Percentiles rank a stretch among this genome's conserved stretches.
These are phyloP conservation scores for Diarsia rubi DNA, from an alignment of 2,888 invertebrate genomes.

Conservation along the genomic window DNA sequence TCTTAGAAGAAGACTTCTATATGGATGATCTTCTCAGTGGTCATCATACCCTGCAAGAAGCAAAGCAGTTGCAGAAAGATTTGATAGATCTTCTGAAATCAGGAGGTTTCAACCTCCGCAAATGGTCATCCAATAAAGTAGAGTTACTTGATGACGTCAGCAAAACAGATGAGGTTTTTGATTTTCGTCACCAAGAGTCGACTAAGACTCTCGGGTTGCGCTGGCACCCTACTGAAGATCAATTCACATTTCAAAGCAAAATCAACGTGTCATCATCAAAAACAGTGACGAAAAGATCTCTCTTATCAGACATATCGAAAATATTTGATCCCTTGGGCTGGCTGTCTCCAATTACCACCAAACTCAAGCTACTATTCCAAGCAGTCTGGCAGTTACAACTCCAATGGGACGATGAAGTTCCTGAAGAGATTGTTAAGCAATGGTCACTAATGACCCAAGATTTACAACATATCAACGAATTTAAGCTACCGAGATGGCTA, in stretches of 20 bases:
- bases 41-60: slow-evolving; percentile 1
- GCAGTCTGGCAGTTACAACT: slow-evolving; percentile 2
- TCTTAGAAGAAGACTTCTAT: too few species aligned
- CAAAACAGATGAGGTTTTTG: too few species aligned
- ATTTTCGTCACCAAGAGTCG: too few species aligned
- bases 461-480: neutral
- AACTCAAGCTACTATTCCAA: slow-evolving; percentile 2
- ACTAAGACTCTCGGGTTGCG: neutral
- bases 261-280: neutral
- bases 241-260: neutral
- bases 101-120: too few species aligned
- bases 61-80: neutral
- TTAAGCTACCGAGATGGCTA: slow-evolving; percentile 3
- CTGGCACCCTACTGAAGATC: neutral
- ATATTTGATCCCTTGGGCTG: neutral
- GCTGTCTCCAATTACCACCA: slow-evolving; percentile 1
- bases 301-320: neutral
- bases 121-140: too few species aligned
- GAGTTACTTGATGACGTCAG: too few species aligned
- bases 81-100: too few species aligned
- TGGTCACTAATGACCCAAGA: neutral
- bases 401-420: neutral
- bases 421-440: slow-evolving; percentile 1
- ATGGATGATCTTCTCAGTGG: neutral
- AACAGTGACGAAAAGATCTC: slow-evolving; percentile 1